Base-by-base conservation (phyloP, 2,797 vertebrate species). In the Scarus forsteni region DNA sequence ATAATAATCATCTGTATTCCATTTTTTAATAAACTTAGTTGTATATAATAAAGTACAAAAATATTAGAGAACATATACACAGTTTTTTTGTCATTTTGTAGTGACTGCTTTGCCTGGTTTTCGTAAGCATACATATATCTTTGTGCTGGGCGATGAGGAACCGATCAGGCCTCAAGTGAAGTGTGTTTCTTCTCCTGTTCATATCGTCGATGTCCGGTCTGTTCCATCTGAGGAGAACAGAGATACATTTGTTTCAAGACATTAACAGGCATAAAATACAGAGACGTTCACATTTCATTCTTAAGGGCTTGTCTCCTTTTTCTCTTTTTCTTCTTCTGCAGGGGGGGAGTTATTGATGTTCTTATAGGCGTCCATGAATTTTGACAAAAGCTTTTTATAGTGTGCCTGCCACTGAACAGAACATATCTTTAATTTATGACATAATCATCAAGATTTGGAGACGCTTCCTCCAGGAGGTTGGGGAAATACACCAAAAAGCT, bases 181-280 rank as follows among this genome's bases (percentile, higher is more conserved):
- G 92, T 89, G 85, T 89, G 77, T 85, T 92, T 95, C 91, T 90
- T 85, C 75, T 81, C 84, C 80, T 77, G 88, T 92, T 97, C 95
- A 98, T 94, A 98, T 98, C 81, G 97, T 98, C 62, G 97, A 98
- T 70, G 96, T 98, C 91, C 96, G 96, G 93, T 98, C 97, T 86
- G 96, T 96, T 92, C 97, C 97, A 88, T 98, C 97, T 98, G 94
- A 84, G 85, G 78, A 77, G 60, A 90, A 45, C 27, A 13, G 14
- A 80, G 60, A 84, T 45, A 68, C 57, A 74, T 51, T 59, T 14
- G 45, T 60, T 56, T 70, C 13, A 80, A 57, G 19, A 78, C 19
- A 76, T 60, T 79, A 59, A 52, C 60, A 64, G 50, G 51, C 13
- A 61, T 34, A 53, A 61, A 71, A 77, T 53, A 53, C 10, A 60